Evolutionary conservation across 1,140 invertebrate species (phyloP).

Genomic region (Scylla paramamosain): DNA sequence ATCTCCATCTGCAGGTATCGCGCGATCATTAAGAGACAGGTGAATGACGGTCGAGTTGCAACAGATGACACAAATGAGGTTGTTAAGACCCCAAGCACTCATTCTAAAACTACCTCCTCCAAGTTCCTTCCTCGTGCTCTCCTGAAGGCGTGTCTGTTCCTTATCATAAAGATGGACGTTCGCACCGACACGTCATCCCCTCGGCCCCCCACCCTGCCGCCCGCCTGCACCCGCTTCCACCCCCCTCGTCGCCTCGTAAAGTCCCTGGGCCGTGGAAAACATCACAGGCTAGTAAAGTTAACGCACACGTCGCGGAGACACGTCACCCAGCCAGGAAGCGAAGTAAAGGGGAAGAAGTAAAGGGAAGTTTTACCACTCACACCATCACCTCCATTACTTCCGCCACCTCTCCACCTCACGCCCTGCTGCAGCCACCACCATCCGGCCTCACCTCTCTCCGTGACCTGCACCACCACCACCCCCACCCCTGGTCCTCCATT

Average conservation of each 20-base stretch:
- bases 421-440: background rate
- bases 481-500: no score
- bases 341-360: background rate
- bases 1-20: background rate
- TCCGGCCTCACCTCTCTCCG: background rate
- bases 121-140: background rate
- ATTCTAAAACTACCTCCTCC: background rate
- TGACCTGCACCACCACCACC: background rate
- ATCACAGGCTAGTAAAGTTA: background rate
- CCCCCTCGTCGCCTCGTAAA: background rate
- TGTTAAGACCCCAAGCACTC: background rate
- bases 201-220: background rate
- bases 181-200: background rate
- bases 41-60: constrained; percentile 20
- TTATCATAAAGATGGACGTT: background rate
- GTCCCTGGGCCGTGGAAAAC: background rate
- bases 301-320: background rate
- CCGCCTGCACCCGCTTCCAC: background rate
- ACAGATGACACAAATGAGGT: background rate
- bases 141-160: background rate
- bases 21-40: background rate
- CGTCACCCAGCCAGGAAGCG: background rate
- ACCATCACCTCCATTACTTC: background rate
- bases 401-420: background rate
- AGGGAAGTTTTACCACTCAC: background rate